Percentiles rank a stretch among this genome's conserved stretches.
Evolutionary conservation across 1,140 invertebrate genomes (phyloP).

Genomic region (Maniola jurtina): DNA sequence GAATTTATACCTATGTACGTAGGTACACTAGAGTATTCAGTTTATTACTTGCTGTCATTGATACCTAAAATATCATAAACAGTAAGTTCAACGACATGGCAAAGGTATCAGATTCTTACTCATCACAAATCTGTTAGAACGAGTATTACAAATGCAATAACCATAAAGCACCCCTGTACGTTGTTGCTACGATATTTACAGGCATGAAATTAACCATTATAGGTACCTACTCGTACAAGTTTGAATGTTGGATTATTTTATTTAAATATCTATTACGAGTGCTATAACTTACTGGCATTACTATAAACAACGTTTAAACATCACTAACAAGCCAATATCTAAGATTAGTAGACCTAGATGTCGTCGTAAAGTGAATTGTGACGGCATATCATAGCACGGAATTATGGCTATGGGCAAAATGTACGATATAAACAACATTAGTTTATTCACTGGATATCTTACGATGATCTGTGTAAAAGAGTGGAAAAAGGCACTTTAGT

Average conservation of each 20-base stretch:
- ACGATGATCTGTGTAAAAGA: neutral
- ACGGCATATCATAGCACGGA: conserved; percentile 15
- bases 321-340: conserved; percentile 37
- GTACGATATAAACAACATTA: neutral
- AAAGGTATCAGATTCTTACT: neutral
- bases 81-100: too few species aligned
- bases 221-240: conserved; percentile 3
- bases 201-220: conserved; percentile 13
- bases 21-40: too few species aligned
- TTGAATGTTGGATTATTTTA: conserved; percentile 10
- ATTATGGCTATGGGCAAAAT: conserved; percentile 13
- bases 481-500: neutral
- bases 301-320: conserved; percentile 31
- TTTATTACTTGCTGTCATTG: too few species aligned
- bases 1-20: too few species aligned
- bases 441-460: neutral
- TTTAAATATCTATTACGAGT: conserved; percentile 21
- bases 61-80: too few species aligned
- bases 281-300: conserved; percentile 29
- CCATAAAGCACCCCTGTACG: neutral
- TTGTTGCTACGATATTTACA: conserved; percentile 7
- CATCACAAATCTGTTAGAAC: neutral
- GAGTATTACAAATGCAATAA: neutral
- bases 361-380: conserved; percentile 24
- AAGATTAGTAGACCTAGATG: conserved; percentile 28